Evolutionary conservation across 2,888 invertebrate species (phyloP), one percentile per base, ranked within the genome.

Genomic region (Bedellia somnulentella): DNA sequence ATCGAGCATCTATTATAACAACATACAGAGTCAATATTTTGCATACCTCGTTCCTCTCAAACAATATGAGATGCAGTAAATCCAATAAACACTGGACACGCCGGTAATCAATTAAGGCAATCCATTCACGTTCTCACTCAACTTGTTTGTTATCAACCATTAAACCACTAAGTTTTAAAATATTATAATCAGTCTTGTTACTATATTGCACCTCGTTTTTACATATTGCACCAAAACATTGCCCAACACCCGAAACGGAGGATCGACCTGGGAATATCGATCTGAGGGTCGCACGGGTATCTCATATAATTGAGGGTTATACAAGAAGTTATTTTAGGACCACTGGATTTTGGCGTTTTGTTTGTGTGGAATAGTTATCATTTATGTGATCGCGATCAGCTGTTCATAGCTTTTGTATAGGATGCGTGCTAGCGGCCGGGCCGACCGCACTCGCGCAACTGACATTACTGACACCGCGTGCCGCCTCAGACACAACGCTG

Each of bases 391-490:
- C 42, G 39, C 58, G 54, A 63, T 70, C 68, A 68, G 70, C 66
- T 71, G 70, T 57, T 55, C n/a, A 35, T 38, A 41, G 43, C 30
- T 23, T 38, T 34, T 36, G 41, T 38, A 36, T 35, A 36, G n/a
- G 37, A 52, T 49, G 43, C 44, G 35, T 51, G 45, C 59, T 52
- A 45, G 47, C 61, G 52, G 47, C 47, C 60, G 53, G 52, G 50
- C 41, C 52, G 48, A 46, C 58, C 57, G 63, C 70, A 62, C 63
- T n/a, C n/a, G n/a, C n/a, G n/a, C n/a, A n/a, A 61, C 70, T n/a
- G 63, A 70, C 70, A 66, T 64, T 27, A 24, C 30, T 12, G 5
- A 17, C 24, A n/a, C 11, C 12, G 24, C 24, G 11, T 10, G 24
- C n/a, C 24, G 18, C 18, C 5, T 5, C 5, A 5, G 18, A 18